Evolutionary conservation across 2,113 vertebrate genomes (phyloP).

Genomic region (Camelus bactrianus): DNA sequence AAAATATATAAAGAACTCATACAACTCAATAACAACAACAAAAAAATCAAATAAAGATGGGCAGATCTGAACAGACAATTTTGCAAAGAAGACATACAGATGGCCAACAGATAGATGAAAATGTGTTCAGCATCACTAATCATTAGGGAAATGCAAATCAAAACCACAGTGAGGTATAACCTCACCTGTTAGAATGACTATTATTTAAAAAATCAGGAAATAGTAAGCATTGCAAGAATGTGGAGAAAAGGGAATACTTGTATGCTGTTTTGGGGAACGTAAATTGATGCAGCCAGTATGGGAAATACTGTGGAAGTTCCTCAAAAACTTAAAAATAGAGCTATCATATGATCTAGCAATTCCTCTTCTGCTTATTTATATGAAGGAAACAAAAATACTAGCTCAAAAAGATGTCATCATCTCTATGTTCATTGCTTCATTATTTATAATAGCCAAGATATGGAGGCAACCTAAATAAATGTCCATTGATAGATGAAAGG

Average conservation of each 20-base stretch:
- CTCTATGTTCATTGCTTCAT: not conserved
- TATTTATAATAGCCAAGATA: not conserved
- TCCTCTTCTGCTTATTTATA: not conserved
- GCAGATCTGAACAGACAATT: not conserved
- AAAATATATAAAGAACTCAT: not conserved
- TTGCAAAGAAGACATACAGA: not conserved
- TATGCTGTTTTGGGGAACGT: not conserved
- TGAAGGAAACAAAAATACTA: not conserved
- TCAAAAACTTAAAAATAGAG: conserved; percentile 6
- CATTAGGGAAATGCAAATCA: not conserved
- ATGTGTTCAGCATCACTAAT: not conserved
- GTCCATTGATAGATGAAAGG: not conserved
- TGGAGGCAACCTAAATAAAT: not conserved
- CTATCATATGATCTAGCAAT: not conserved
- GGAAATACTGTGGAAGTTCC: not conserved
- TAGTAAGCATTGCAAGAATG: not conserved
- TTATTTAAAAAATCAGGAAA: not conserved
- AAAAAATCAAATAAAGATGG: not conserved
- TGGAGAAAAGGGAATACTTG: not conserved
- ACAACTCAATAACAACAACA: not conserved
- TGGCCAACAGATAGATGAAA: not conserved
- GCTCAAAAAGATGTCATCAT: not conserved
- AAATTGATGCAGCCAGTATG: not conserved
- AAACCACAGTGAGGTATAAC: not conserved
- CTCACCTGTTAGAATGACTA: not conserved